These are phyloP conservation scores for Grallaria varia DNA, from an alignment of 2,113 vertebrate species.

Conservation along the genomic window DNA sequence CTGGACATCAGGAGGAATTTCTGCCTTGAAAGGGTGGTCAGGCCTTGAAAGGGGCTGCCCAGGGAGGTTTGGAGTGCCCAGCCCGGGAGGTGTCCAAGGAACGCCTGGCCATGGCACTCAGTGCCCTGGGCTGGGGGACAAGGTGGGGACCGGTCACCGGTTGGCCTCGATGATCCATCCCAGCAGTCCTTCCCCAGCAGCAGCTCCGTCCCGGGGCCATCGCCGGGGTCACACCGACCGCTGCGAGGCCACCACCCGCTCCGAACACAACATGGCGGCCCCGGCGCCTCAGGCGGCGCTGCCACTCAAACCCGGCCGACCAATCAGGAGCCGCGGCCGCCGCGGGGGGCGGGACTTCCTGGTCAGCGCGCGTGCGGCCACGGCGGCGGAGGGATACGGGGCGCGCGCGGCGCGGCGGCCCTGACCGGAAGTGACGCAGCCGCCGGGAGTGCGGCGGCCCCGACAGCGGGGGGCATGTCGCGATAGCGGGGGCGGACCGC, in stretches of 20 bases:
- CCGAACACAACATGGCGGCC: not conserved
- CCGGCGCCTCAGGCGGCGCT: not conserved
- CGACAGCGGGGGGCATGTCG: not conserved
- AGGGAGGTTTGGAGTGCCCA: too few relatives aligned
- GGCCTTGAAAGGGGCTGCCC: too few relatives aligned
- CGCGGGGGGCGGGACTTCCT: not conserved
- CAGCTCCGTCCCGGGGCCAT: too few relatives aligned
- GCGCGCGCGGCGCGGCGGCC: not conserved
- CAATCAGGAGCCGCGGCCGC: conserved; percentile 69
- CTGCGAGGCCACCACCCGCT: rapidly evolving
- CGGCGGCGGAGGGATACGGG: not conserved
- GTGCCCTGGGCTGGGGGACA: too few relatives aligned
- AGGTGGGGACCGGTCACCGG: too few relatives aligned
- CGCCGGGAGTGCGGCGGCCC: rapidly evolving
- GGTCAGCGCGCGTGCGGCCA: rapidly evolving
- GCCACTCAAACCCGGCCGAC: not conserved
- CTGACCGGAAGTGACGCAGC: not conserved
- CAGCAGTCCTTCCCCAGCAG: too few relatives aligned
- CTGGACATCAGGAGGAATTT: too few relatives aligned
- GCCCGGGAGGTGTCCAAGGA: too few relatives aligned
- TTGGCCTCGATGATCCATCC: too few relatives aligned
- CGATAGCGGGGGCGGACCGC: not conserved
- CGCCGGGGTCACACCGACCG: too few relatives aligned
- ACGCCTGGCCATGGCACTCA: too few relatives aligned
- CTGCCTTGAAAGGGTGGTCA: too few relatives aligned